Base-by-base conservation (phyloP, 2,888 invertebrate species). In the Eumerus sabulonum region DNA sequence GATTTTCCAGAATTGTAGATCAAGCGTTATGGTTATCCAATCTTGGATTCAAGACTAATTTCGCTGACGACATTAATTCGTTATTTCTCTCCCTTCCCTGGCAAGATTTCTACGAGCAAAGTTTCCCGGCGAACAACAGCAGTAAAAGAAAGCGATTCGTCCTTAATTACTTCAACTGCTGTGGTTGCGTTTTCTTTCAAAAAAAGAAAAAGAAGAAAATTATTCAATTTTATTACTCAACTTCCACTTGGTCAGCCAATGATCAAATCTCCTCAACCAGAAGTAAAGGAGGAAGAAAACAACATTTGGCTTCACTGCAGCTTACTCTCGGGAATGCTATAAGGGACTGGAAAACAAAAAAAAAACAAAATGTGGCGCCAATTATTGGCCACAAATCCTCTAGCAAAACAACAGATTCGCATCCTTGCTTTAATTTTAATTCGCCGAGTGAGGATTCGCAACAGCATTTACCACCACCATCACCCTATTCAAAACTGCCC, bases 351-450 rank as follows among this genome's bases (percentile, higher is more conserved):
- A n/a, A 11, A n/a, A 40, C 40, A 9, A 40, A 19, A 1, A 45
- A 53, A 44, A 42, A 53, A 64, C 53, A 40, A 44, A 40, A 40
- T 70, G 53, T 60, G 53, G 53, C 19, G 17, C 42, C 16, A 48
- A 67, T 67, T 57, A 59, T 50, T 50, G 57, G 48, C 36, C 48
- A 17, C 19, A 48, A 16, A 14, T 59, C 18, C 59, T 48, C n/a
- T 9, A 44, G 27, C 5, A 59, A 45, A 45, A 16, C 19, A 42
- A 60, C 36, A 17, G 36, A 48, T 13, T 27, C 19, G 3, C 40
- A 40, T 11, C 11, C 17, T 53, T 9, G 13, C 5, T 40, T 38
- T 13, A 9, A 45, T 9, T 45, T 38, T 42, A 35, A 50, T 42
- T 11, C 42, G 16, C 48, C 19, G 12, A 14, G 13, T 18, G 14